Conservation (phyloP, 2,797 vertebrate species). For the Pristis pectinata region DNA sequence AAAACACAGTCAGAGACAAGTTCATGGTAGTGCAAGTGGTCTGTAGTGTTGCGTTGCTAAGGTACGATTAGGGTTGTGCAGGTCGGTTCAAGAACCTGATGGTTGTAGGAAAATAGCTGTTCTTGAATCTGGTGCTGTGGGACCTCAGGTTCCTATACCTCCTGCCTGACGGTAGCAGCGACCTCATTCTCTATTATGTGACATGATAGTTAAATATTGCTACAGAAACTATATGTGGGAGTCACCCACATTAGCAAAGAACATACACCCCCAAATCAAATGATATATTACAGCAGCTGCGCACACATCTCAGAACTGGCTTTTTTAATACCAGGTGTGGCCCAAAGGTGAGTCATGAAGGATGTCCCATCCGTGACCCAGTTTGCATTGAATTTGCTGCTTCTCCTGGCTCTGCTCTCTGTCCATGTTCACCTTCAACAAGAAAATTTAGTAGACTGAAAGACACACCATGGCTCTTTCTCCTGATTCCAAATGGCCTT, state of each 20-base stretch:
- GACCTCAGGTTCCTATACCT: too few species aligned
- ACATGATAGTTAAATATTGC: background rate
- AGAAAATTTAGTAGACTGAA: background rate
- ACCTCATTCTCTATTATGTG: background rate
- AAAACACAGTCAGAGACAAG: too few species aligned
- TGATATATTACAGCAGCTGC: background rate
- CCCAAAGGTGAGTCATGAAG: background rate
- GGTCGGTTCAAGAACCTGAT: too few species aligned
- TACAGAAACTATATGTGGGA: background rate
- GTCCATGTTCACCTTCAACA: background rate
- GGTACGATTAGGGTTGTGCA: too few species aligned
- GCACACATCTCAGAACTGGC: background rate
- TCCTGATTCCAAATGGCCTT: background rate
- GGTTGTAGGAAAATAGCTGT: too few species aligned
- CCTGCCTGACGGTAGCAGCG: too few species aligned
- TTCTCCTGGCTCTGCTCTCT: background rate
- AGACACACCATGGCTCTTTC: background rate
- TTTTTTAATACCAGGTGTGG: background rate
- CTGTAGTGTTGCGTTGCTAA: too few species aligned
- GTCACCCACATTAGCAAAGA: background rate
- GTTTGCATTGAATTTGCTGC: background rate
- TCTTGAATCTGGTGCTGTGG: too few species aligned
- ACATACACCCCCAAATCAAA: background rate
- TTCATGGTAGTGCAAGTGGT: too few species aligned
- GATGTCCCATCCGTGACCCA: background rate